Evolutionary conservation across 2,113 vertebrate species (phyloP), one percentile per base, ranked within the genome.

Genomic region (Alligator sinensis): DNA sequence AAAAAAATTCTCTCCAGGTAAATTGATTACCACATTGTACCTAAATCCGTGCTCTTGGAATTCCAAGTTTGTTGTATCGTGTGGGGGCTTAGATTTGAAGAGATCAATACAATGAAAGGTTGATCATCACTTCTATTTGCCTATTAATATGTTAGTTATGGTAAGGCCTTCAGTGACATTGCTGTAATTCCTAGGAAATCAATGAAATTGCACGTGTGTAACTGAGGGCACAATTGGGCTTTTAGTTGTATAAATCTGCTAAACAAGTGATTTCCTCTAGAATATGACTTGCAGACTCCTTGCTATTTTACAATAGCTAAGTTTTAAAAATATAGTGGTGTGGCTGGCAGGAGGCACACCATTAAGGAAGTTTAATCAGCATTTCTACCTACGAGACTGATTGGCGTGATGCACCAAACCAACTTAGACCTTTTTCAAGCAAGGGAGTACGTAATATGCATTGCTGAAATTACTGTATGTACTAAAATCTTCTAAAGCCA

Each of bases 391-490:
- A 76, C 87, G 28, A 5, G 16, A 75, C 38, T 28, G 72, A 30
- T 47, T 82, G 30, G 18, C 62, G 82, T 64, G 89, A 85, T 3
- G 84, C 30, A 11, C 28, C 81, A 82, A 72, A 88, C 3, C 28
- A 85, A 57, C 38, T 27, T 25, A 57, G 28, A 30, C 21, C 63
- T 84, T 11, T 89, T 90, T 76, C 57, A 92, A 57, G 25, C 19
- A 87, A 59, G 17, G 81, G 77, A 68, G n/a, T 62, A 81, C 89
- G 76, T 89, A 68, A 84, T 60, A 47, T 57, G 8, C 30, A 82
- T 17, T 11, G 59, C 80, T 91, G 92, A 87, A 89, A 82, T 75
- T 75, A 59, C 77, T 75, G 74, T 70, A 57, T 38, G 18, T 90
- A 58, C 47, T 59, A 24, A 66, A 62, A n/a, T 68, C 34, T 34